Conservation (phyloP, 1,140 invertebrate species). For the Trichonephila clavata region DNA sequence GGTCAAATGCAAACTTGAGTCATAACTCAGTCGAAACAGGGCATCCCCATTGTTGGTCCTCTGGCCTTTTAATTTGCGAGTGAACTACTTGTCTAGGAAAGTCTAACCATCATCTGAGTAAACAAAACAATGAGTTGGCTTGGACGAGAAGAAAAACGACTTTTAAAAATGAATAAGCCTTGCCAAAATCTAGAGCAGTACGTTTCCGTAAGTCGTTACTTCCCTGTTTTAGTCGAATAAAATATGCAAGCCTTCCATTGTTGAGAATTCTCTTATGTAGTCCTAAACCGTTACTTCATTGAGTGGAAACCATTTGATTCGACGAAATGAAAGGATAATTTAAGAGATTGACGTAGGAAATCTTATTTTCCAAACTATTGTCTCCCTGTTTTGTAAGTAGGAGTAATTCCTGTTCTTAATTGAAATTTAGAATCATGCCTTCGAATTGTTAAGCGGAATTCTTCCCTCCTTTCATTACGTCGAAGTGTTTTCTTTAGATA, state of each 20-base stretch:
- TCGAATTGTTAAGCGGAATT: not conserved
- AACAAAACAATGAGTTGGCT: not conserved
- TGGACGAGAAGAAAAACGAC: not conserved
- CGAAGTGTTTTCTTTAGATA: not conserved
- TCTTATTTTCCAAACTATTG: not conserved
- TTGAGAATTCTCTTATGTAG: not conserved
- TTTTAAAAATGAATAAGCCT: not conserved
- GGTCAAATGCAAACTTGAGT: constrained; percentile 41
- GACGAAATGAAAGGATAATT: not conserved
- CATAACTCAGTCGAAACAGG: constrained; percentile 56
- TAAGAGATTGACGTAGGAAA: constrained; percentile 1
- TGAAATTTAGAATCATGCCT: constrained; percentile 13
- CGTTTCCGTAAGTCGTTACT: not conserved
- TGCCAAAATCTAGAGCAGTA: not conserved
- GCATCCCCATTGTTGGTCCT: constrained; percentile 31
- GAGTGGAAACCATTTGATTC: constrained; percentile 17
- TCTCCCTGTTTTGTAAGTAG: constrained; percentile 7
- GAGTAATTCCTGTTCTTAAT: constrained; percentile 18
- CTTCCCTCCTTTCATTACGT: not conserved
- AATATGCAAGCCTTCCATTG: constrained; percentile 6
- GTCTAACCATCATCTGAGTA: not conserved
- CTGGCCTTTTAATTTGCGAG: not conserved
- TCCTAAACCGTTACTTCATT: constrained; percentile 1
- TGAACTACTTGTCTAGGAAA: not conserved
- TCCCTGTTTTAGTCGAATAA: not conserved